Conservation (phyloP, 2,888 invertebrate species). For the Synanthedon myopaeformis region DNA sequence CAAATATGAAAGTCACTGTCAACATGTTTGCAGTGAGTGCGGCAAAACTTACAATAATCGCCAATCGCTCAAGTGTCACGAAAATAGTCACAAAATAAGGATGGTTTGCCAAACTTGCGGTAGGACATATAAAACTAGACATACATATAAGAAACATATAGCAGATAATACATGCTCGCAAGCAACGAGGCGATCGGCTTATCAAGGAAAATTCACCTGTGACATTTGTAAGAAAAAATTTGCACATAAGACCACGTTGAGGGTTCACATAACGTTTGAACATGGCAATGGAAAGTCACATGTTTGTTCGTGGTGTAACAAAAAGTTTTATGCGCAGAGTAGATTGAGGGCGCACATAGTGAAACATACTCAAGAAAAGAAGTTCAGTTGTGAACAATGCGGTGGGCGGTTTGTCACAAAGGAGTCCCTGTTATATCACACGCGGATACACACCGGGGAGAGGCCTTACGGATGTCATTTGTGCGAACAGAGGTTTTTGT, state of each 20-base stretch:
- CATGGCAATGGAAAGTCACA: conserved; percentile 50
- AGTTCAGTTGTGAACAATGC: conserved; percentile 38
- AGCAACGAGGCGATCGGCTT: conserved; percentile 30
- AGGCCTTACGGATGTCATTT: conserved; percentile 43
- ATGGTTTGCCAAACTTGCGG: conserved; percentile 47
- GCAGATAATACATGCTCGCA: conserved; percentile 37
- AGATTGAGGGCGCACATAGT: conserved; percentile 48
- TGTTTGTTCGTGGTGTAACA: conserved; percentile 48
- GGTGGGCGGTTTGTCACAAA: conserved; percentile 45
- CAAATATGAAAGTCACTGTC: conserved; percentile 28
- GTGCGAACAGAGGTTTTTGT: conserved; percentile 39
- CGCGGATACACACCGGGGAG: conserved; percentile 52
- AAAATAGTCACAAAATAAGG: conserved; percentile 28
- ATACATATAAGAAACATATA: conserved; percentile 41
- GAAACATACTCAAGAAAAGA: conserved; percentile 50
- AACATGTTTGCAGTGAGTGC: conserved; percentile 36
- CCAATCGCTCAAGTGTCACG: conserved; percentile 38
- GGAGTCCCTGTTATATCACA: conserved; percentile 50
- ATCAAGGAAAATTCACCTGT: conserved; percentile 41
- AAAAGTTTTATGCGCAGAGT: conserved; percentile 51
- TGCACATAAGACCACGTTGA: conserved; percentile 44
- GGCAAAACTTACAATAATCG: conserved; percentile 37
- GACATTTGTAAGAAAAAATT: conserved; percentile 53
- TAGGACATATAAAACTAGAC: conserved; percentile 39
- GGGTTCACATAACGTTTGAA: conserved; percentile 54